A percentile compares a stretch with the other conserved stretches of the same genome.
Evolutionary conservation across 2,113 vertebrate species (phyloP).

Genomic region (Pseudorasbora parva): DNA sequence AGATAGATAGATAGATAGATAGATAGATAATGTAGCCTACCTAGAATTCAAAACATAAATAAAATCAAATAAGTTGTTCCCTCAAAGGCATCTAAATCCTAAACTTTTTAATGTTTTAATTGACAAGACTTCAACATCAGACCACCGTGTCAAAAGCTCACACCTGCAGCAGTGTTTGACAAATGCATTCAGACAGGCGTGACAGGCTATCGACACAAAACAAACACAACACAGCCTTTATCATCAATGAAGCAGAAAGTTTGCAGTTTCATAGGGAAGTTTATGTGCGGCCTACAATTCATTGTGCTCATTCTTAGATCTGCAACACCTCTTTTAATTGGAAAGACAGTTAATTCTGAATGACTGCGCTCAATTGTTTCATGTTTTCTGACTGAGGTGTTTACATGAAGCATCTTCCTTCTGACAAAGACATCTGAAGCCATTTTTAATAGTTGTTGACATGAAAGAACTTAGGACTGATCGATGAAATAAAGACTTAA

Average conservation of each 20-base stretch:
- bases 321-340: neutral
- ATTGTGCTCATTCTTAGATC: neutral
- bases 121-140: neutral
- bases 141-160: neutral
- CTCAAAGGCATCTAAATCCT: neutral
- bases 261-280: neutral
- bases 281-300: neutral
- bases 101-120: constrained; percentile 16
- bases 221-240: neutral
- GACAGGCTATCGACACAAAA: neutral
- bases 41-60: no score
- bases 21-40: no score
- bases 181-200: constrained; percentile 49
- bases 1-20: no score
- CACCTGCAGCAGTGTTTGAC: constrained; percentile 51
- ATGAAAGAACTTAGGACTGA: neutral
- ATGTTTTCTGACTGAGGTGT: neutral
- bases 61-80: neutral
- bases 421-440: neutral
- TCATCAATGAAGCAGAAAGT: neutral
- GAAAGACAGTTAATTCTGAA: neutral
- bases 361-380: neutral
- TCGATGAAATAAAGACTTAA: neutral
- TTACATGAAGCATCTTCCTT: neutral
- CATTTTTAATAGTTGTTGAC: neutral